These are phyloP conservation scores for Argyra leucocephala DNA, from an alignment of 2,888 invertebrate genomes.

Conservation along the genomic window DNA sequence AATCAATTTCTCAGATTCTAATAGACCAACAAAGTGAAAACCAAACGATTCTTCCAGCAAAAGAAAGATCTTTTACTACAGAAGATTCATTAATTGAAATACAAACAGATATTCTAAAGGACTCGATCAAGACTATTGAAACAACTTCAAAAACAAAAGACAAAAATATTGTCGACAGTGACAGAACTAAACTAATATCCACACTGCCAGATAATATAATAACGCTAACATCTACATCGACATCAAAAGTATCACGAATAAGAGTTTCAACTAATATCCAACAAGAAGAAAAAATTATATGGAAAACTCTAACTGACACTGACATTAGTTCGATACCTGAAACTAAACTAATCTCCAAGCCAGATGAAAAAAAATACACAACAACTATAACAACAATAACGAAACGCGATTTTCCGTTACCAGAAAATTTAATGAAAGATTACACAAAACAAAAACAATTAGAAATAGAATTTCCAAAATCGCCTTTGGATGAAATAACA, in stretches of 20 bases:
- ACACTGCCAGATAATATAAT: constrained; percentile 12
- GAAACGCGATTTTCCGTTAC: constrained; percentile 11
- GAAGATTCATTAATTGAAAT: constrained; percentile 15
- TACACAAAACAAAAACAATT: no score
- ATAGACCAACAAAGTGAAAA: background rate
- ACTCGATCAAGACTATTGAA: constrained; percentile 1
- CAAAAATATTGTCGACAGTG: background rate
- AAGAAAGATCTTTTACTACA: constrained; percentile 22
- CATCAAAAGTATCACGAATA: constrained; percentile 14
- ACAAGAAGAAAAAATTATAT: constrained; percentile 16
- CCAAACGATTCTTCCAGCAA: constrained; percentile 21
- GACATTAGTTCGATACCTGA: constrained; percentile 11
- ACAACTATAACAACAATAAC: constrained; percentile 13
- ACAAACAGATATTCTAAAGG: background rate
- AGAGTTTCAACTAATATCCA: constrained; percentile 12
- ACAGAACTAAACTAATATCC: background rate
- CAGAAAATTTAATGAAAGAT: background rate
- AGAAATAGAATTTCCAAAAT: no score
- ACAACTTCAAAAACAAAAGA: background rate
- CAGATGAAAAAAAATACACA: constrained; percentile 3
- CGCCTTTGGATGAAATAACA: no score
- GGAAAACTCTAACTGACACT: constrained; percentile 3
- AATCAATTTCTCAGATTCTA: background rate
- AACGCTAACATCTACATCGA: constrained; percentile 15
- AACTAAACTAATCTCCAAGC: background rate